phyloP scores from a whole-genome alignment of 2,888 invertebrate species.

The Acleris literana region DNA sequence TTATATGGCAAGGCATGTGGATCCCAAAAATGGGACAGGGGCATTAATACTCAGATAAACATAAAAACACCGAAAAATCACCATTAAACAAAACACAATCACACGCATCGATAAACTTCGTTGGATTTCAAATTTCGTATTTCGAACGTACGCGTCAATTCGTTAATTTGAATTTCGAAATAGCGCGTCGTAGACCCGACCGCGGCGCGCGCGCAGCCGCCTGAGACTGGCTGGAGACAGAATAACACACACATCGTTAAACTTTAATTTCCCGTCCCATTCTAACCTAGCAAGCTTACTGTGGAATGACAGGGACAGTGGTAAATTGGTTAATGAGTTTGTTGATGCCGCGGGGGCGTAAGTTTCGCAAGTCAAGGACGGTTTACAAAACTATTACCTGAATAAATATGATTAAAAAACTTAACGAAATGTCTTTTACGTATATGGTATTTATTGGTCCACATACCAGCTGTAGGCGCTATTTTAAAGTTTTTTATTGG shows the following conservation, averaged over 20 bases:
- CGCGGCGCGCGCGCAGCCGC: conserved; percentile 73
- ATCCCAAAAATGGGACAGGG: conserved; percentile 23
- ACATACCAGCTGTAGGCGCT: conserved; percentile 49
- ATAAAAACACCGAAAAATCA: conserved; percentile 48
- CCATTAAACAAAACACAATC: conserved; percentile 52
- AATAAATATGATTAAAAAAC: conserved; percentile 55
- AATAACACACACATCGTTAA: conserved; percentile 58
- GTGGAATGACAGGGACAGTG: conserved; percentile 52
- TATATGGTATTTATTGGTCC: conserved; percentile 50
- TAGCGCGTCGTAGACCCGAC: conserved; percentile 52
- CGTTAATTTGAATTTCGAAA: conserved; percentile 59
- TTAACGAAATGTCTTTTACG: conserved; percentile 64
- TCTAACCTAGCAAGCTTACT: conserved; percentile 51
- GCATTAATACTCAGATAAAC: conserved; percentile 35
- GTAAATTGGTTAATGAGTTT: conserved; percentile 53
- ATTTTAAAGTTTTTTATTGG: conserved; percentile 49
- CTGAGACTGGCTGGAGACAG: conserved; percentile 78
- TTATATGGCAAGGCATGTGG: conserved; percentile 32
- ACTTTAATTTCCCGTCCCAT: conserved; percentile 56
- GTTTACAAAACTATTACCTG: conserved; percentile 62
- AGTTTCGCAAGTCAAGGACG: conserved; percentile 78
- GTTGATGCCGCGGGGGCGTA: conserved; percentile 56
- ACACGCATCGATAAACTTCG: conserved; percentile 71
- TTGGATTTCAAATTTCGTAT: conserved; percentile 51
- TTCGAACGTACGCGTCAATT: conserved; percentile 58